Evolutionary conservation across 2,797 vertebrate genomes (phyloP).

Genomic region (Anomalospiza imberbis): DNA sequence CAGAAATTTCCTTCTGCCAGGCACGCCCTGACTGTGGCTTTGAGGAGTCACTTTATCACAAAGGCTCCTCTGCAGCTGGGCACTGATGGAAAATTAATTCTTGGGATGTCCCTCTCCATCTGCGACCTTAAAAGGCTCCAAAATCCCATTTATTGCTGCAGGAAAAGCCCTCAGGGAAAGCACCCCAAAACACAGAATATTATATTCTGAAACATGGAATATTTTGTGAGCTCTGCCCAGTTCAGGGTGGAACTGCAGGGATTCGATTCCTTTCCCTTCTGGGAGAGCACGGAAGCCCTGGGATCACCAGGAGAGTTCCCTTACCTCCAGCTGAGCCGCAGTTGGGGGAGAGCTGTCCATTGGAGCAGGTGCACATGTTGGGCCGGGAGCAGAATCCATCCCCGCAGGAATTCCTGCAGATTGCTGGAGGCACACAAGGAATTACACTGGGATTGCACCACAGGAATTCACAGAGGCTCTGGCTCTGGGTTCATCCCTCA

Average conservation of each 20-base stretch:
- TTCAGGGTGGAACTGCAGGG: neutral
- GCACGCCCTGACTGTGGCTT: neutral
- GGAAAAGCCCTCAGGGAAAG: neutral
- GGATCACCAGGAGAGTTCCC: neutral
- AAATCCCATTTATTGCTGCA: neutral
- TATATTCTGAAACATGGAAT: rapidly evolving
- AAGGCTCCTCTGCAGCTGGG: neutral
- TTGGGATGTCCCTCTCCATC: neutral
- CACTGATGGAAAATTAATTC: neutral
- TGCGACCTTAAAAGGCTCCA: neutral
- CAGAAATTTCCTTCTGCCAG: neutral
- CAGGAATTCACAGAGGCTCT: rapidly evolving
- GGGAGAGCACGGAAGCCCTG: rapidly evolving
- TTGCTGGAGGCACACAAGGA: slow-evolving; percentile 71
- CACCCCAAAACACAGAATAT: rapidly evolving
- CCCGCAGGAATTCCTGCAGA: slow-evolving; percentile 89
- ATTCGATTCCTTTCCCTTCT: neutral
- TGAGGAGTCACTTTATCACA: neutral
- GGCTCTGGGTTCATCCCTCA: neutral
- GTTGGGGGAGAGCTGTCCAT: slow-evolving; percentile 89
- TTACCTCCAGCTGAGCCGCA: slow-evolving; percentile 84
- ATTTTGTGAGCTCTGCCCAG: neutral
- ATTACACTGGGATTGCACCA: neutral
- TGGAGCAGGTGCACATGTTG: slow-evolving; percentile 92
- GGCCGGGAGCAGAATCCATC: slow-evolving; percentile 93